Evolutionary conservation across 2,888 invertebrate genomes (phyloP), one percentile per base, ranked within the genome.

Genomic region (Cephus pygmeus): DNA sequence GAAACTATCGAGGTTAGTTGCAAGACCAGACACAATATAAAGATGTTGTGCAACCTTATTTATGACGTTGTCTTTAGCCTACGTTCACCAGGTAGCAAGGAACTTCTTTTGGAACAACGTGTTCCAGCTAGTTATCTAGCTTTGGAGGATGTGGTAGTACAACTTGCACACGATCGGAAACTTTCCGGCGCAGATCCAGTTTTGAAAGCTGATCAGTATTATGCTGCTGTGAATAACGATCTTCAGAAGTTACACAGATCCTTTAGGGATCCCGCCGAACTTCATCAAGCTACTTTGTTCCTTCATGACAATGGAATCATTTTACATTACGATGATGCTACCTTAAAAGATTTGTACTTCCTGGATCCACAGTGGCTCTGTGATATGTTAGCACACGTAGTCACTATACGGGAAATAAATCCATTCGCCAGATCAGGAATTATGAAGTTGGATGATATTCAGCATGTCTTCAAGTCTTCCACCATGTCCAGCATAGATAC

Each of bases 291-390:
- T 0, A 98, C 99, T 0, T 94, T 98, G 90, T 99, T 99, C 92
- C 93, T 99, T 1, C 99, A 99, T 89, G 99, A 99, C 88, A 99
- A 99, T 91, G 99, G 98, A 94, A 98, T 99, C 2, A 92, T 99
- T 12, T 93, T 99, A 1, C 98, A 98, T 91, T 98, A 98, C 87
- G 98, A 98, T 86, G 98, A 98, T 90, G 97, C 98, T 0, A 97
- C 98, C 0, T 92, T 98, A 3, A 96, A 97, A 88, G 98, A 99
- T 92, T 93, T 98, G 75, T 99, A 98, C 92, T 99, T 99, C 92
- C 92, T 99, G 73, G 97, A 98, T 91, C 99, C 99, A 0, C 99
- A 99, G 91, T 99, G 99, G 99, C 93, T 99, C 71, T 99, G 99
- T 92, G 99, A 99, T 91, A 97, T 99, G 94, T 91, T 99, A 69